A percentile compares a stretch with the other conserved stretches of the same genome.
These are phyloP conservation scores for Eustalomyia histrio DNA, from an alignment of 2,888 invertebrate genomes.

Conservation along the genomic window DNA sequence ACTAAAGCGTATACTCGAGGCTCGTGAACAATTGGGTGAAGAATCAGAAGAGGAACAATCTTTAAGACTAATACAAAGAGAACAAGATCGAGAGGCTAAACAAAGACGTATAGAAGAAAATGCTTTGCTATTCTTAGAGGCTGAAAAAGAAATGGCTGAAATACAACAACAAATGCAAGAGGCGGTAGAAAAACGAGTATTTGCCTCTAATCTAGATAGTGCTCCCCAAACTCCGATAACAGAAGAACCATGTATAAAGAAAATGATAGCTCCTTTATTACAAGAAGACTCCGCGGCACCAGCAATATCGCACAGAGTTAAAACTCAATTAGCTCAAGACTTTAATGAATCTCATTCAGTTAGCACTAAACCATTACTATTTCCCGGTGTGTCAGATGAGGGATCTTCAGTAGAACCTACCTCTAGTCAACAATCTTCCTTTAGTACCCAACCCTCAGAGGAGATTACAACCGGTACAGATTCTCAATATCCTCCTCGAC, in stretches of 20 bases:
- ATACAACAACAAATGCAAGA: conserved; percentile 71
- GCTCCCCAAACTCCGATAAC: conserved; percentile 70
- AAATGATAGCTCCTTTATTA: conserved; percentile 68
- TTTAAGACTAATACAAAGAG: conserved; percentile 39
- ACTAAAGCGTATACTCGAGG: conserved; percentile 51
- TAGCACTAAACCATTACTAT: conserved; percentile 72
- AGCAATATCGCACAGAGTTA: conserved; percentile 71
- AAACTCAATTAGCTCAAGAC: conserved; percentile 76
- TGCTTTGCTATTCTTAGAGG: conserved; percentile 74
- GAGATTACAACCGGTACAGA: conserved; percentile 67
- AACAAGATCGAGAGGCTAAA: conserved; percentile 66
- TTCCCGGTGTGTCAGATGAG: conserved; percentile 76
- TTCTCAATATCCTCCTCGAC: conserved; percentile 77
- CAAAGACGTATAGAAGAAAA: conserved; percentile 75
- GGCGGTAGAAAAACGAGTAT: conserved; percentile 59
- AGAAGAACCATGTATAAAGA: conserved; percentile 72
- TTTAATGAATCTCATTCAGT: conserved; percentile 70
- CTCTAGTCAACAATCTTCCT: conserved; percentile 74
- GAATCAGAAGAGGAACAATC: conserved; percentile 65
- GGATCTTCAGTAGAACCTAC: conserved; percentile 75
- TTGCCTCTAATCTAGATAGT: conserved; percentile 64
- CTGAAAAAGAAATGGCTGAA: conserved; percentile 77
- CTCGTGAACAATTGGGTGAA: conserved; percentile 57
- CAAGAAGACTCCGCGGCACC: conserved; percentile 59
- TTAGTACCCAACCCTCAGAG: conserved; percentile 75